Evolutionary conservation across 2,888 invertebrate genomes (phyloP).

Genomic region (Meganola albula): DNA sequence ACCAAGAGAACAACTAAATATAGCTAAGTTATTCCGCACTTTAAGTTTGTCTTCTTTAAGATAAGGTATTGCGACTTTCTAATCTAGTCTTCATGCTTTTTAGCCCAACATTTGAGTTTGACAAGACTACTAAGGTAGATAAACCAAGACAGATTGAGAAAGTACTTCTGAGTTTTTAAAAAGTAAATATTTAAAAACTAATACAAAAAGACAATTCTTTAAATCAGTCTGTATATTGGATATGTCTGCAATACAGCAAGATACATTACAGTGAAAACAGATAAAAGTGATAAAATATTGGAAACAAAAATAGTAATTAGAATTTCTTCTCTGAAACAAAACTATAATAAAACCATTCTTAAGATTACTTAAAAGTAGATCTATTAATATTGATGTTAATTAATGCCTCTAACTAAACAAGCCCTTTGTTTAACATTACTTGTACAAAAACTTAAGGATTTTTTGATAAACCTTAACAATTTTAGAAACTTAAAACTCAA

Average conservation of each 20-base stretch:
- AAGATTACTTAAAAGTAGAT: conserved; percentile 69
- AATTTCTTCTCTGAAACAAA: conserved; percentile 76
- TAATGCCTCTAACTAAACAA: conserved; percentile 73
- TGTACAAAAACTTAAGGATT: conserved; percentile 62
- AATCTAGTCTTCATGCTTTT: no score
- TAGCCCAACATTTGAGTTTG: no score
- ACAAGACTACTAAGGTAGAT: no score
- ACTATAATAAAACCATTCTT: conserved; percentile 75
- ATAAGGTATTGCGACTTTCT: no score
- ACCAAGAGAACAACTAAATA: no score
- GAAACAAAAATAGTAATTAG: conserved; percentile 77
- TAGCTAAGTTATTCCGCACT: no score
- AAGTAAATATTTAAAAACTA: no score
- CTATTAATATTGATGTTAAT: conserved; percentile 74
- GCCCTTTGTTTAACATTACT: conserved; percentile 65
- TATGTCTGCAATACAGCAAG: conserved; percentile 79
- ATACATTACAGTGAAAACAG: conserved; percentile 77
- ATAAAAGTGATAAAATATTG: conserved; percentile 74
- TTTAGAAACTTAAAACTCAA: conserved; percentile 73
- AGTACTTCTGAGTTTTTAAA: no score
- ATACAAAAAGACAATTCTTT: no score
- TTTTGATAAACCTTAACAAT: conserved; percentile 70
- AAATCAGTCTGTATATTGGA: conserved; percentile 80
- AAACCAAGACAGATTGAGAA: no score
- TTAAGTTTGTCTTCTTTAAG: no score